Evolutionary conservation across 2,888 invertebrate species (phyloP), one percentile per base, ranked within the genome.

Genomic region (Muscina levida): DNA sequence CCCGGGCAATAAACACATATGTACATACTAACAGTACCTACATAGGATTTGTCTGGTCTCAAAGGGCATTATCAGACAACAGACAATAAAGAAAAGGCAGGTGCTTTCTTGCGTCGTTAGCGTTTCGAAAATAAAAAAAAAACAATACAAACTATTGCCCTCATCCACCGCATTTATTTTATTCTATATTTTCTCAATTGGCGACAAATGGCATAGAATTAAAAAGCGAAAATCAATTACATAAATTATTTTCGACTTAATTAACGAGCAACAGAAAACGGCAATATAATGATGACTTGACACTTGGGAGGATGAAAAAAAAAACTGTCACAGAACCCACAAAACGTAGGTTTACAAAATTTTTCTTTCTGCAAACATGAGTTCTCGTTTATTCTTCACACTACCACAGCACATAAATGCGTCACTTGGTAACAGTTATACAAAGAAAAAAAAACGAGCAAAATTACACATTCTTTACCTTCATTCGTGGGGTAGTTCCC

Each of bases 351-450:
- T n/a, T 48, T 19, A 31, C 31, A 31, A 31, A 31, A 31, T 15
- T 2, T 19, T 19, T 19, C 67, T 42, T 68, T 68, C 53, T 66
- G 22, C 31, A 56, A 51, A 46, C 22, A 62, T 37, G 10, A 42
- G 42, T 42, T 59, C 17, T 26, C 26, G 24, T 22, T 62, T 15
- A 15, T 71, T 39, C 48, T 68, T 57, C 39, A 26, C 59, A 37
- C 17, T 8, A 39, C 57, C 46, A 66, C 51, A n/a, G n/a, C 8
- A 31, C 8, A 31, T 5, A 77, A 68, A 70, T 73, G 74, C 72
- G 77, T 72, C 81, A 81, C 77, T 68, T 77, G 6, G 74, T 56
- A 80, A 80, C 72, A 77, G 70, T 75, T 59, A 68, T 51, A 57
- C 57, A 57, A 39, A 13, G 17, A 46, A 24, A 70, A 31, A 31